Conservation (phyloP, 2,797 vertebrate genomes). For the Lagorchestes hirsutus region DNA sequence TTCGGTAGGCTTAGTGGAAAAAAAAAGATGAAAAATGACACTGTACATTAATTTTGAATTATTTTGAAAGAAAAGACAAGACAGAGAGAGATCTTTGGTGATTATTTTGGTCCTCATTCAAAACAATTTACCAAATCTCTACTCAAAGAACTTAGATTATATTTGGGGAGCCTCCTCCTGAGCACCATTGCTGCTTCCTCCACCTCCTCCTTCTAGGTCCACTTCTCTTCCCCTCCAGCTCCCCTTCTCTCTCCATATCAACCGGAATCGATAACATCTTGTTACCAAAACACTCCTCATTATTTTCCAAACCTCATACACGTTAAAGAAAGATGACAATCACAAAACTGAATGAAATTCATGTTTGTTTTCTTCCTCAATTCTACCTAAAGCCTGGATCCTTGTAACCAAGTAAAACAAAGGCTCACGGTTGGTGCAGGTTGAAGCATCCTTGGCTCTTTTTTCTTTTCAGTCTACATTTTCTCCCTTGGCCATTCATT, state of each 20-base stretch:
- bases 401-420: background rate
- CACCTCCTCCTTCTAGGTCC: background rate
- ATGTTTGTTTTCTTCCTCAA: background rate
- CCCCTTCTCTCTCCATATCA: background rate
- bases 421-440: too few relatives aligned
- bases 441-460: rapidly evolving
- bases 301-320: conserved; percentile 46
- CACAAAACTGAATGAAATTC: background rate
- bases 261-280: background rate
- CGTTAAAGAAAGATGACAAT: background rate
- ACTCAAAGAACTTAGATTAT: background rate
- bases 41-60: background rate
- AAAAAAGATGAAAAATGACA: background rate
- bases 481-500: background rate
- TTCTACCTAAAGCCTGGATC: background rate
- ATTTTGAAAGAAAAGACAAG: background rate
- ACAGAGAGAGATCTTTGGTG: too few relatives aligned
- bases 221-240: background rate
- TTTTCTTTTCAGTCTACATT: background rate
- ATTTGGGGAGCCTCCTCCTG: background rate
- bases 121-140: background rate
- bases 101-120: background rate
- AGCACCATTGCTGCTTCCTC: background rate
- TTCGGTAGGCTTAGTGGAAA: background rate
- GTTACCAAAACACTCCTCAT: background rate